A percentile compares a stretch with the other conserved stretches of the same genome.
phyloP scores from a whole-genome alignment of 2,113 vertebrate genomes.

The Indicator maculatus region DNA sequence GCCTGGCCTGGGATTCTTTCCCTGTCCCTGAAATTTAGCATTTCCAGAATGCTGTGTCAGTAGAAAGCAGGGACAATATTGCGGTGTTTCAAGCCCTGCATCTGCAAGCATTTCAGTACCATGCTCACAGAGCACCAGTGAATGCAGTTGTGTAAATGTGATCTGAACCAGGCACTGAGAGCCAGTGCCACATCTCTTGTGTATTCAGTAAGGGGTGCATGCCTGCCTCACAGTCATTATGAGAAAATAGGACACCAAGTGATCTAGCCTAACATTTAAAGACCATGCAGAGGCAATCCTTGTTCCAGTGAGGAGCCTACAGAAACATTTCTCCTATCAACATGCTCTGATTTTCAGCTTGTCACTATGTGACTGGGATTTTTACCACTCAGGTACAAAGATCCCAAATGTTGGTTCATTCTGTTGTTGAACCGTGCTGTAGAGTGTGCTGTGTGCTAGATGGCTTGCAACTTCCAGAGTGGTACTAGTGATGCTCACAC shows the following conservation, averaged over 20 bases:
- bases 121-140: accelerated
- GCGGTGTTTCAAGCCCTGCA: not conserved
- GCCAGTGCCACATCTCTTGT: not conserved
- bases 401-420: not conserved
- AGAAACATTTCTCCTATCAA: not conserved
- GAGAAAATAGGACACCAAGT: not conserved
- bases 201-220: not conserved
- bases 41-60: not conserved
- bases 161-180: not conserved
- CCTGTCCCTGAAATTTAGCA: not conserved
- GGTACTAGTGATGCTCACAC: not conserved
- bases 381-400: not conserved
- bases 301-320: not conserved
- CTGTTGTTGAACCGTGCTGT: not conserved
- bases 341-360: not conserved
- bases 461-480: not conserved
- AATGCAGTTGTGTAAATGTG: not conserved
- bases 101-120: not conserved
- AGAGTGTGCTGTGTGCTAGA: not conserved
- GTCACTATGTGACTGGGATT: not conserved
- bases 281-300: accelerated
- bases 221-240: not conserved
- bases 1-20: too few relatives aligned
- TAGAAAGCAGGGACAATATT: not conserved
- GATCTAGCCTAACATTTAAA: not conserved